Base-by-base conservation (phyloP, 2,888 invertebrate species). In the Congeria kusceri region DNA sequence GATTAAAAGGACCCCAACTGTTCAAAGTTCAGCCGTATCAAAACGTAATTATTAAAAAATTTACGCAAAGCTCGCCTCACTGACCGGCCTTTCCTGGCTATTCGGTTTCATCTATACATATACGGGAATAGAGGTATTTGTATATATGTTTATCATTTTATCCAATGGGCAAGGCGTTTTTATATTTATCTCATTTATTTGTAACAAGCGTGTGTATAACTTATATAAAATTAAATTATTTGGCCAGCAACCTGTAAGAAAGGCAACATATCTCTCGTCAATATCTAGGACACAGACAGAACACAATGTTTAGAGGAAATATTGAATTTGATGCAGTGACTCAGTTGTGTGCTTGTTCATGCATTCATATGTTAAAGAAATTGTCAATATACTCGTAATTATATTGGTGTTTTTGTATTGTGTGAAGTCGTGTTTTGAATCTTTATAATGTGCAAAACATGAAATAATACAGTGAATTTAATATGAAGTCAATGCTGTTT, bases 61-160 rank as follows among this genome's bases (percentile, higher is more conserved):
- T 7, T 83, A 73, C 49, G 68, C 71, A 4, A 79, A 77, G 39
- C 67, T 83, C 4, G 69, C 83, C 4, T 63, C 79, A 7, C 18
- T 83, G 5, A 83, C 83, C 18, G 83, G 83, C 1, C 13, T 74
- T 3, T 63, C 79, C 2, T 83, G 83, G 83, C 32, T 83, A 20
- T 77, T 74, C 58, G 79, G 79, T 20, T 77, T 79, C 39, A 27
- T 79, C 28, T 74, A 57, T 18, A 20, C 47, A 5, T 73, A 74
- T 53, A 77, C 73, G 2, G 20, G 66, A 7, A 18, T 49, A 44
- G 44, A 23, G 3, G 56, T 67, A 0, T 53, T 79, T 56, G 83
- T 67, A 46, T 83, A 83, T 57, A 13, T 77, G 0, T 83, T 83
- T 53, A 77, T 79, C 7, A 63, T 83, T 46, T 32, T 83, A 1